Conservation (phyloP, 2,888 invertebrate species). For the Mamestra brassicae region DNA sequence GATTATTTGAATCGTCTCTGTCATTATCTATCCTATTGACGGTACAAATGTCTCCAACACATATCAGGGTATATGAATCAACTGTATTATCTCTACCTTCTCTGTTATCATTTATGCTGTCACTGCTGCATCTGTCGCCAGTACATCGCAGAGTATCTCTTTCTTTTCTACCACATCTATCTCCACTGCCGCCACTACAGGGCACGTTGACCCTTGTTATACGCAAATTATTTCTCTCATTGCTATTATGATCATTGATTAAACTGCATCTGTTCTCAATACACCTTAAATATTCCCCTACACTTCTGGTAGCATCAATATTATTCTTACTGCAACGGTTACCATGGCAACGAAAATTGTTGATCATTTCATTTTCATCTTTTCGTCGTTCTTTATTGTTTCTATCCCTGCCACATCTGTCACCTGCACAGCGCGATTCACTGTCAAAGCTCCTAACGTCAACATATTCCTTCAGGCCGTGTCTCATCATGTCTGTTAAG, state of each 20-base stretch:
- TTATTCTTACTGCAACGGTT: conserved; percentile 26
- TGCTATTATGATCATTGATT: not conserved
- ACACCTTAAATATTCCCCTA: conserved; percentile 31
- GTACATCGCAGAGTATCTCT: not conserved
- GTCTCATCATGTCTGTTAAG: not conserved
- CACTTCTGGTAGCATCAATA: conserved; percentile 15
- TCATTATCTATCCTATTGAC: not conserved
- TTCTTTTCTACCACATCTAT: not conserved
- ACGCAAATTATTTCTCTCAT: conserved; percentile 2
- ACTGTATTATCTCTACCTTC: not conserved
- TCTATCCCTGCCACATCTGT: conserved; percentile 22
- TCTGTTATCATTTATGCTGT: not conserved
- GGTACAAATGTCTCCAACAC: not conserved
- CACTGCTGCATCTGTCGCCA: not conserved
- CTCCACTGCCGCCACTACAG: conserved; percentile 8
- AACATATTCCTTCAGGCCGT: not conserved
- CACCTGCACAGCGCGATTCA: too few species aligned
- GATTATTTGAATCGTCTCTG: not conserved
- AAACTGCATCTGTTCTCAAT: conserved; percentile 27
- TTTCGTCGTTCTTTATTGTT: conserved; percentile 2
- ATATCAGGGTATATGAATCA: not conserved
- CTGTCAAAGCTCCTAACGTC: not conserved
- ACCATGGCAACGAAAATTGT: conserved; percentile 44
- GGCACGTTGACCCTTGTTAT: not conserved
- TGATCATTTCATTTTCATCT: conserved; percentile 15